Percentiles rank a stretch among this genome's conserved stretches.
Conservation (phyloP, 30 jellyfish, hydroid and myxozoan genomes). For the Rhopilema esculentum region DNA sequence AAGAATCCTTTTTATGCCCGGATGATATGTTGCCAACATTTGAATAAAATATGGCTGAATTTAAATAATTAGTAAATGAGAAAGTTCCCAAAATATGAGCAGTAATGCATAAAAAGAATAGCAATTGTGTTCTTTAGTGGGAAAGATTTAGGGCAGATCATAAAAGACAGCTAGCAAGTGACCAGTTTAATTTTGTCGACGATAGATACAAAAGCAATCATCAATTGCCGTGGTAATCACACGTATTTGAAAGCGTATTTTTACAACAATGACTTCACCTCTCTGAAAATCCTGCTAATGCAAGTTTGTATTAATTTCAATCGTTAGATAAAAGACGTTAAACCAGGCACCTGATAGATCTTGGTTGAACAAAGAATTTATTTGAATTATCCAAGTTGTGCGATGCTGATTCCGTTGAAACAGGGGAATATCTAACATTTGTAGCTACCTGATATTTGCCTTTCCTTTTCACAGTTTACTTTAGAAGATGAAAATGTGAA, state of each 20-base stretch:
- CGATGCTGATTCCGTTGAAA: not conserved
- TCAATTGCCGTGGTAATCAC: not conserved
- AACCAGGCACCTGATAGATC: not conserved
- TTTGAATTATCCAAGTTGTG: not conserved
- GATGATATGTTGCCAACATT: no score
- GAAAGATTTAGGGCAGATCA: no score
- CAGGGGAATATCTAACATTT: not conserved
- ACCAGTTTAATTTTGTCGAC: not conserved
- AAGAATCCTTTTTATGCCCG: no score
- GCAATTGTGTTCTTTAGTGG: no score
- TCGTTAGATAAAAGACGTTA: slow-evolving; percentile 8
- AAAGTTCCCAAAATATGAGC: no score
- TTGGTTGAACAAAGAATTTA: not conserved
- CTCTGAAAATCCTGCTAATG: not conserved
- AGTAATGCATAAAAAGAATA: no score
- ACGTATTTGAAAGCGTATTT: not conserved
- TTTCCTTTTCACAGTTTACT: not conserved
- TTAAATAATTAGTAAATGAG: no score
- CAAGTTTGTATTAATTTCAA: not conserved
- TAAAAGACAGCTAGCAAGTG: not conserved
- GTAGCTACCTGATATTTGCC: not conserved
- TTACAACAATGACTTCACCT: not conserved
- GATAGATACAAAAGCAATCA: not conserved
- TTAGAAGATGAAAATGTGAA: not conserved
- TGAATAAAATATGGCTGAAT: no score